Evolutionary conservation across 2,888 invertebrate species (phyloP).

Genomic region (Hartigia nigra): DNA sequence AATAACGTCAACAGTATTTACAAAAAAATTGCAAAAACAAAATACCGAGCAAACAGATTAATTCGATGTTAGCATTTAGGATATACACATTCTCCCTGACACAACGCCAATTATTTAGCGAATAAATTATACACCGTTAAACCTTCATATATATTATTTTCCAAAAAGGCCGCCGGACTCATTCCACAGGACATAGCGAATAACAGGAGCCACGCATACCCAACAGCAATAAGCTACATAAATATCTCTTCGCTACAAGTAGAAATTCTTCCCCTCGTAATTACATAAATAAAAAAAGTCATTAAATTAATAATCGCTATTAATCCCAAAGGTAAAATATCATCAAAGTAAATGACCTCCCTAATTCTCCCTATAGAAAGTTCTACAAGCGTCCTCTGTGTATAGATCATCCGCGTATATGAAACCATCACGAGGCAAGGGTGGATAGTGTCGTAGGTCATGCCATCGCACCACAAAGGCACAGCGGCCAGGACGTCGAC

Average conservation of each 20-base stretch:
- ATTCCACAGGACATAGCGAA: neutral
- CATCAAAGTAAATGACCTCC: neutral
- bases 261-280: too few relatives aligned
- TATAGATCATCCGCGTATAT: neutral
- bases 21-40: neutral
- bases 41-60: neutral
- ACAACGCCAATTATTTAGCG: neutral
- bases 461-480: conserved; percentile 40
- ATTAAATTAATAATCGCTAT: neutral
- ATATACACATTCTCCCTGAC: neutral
- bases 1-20: neutral
- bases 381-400: neutral
- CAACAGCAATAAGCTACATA: too few relatives aligned
- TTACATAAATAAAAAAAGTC: too few relatives aligned
- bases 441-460: conserved; percentile 33
- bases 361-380: neutral
- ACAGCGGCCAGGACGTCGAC: conserved; percentile 5
- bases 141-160: neutral
- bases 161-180: neutral
- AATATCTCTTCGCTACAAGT: too few relatives aligned
- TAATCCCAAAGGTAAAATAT: neutral
- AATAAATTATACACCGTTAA: neutral
- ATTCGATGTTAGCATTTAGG: neutral
- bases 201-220: too few relatives aligned
- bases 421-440: conserved; percentile 11